Evolutionary conservation across 2,797 vertebrate species (phyloP).

Genomic region (Novumbra hubbsi): DNA sequence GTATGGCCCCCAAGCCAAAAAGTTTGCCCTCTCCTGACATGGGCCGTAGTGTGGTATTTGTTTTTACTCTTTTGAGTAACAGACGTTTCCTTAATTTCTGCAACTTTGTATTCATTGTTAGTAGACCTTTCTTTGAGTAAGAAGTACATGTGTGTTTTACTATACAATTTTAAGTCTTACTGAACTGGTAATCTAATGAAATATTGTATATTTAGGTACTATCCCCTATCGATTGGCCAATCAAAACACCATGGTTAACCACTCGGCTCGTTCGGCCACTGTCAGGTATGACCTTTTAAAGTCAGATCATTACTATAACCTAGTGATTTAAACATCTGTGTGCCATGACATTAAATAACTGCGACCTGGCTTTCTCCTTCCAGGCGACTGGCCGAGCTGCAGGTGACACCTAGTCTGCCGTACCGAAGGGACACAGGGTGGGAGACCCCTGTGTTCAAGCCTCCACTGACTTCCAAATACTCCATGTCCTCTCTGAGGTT

Average conservation of each 20-base stretch:
- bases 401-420: conserved; percentile 41
- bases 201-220: conserved; percentile 46
- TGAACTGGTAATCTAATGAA: not conserved
- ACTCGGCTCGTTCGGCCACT: conserved; percentile 48
- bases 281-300: conserved; percentile 60
- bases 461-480: conserved; percentile 56
- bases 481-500: conserved; percentile 40
- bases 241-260: conserved; percentile 48
- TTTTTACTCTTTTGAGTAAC: too few relatives aligned
- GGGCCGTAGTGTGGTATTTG: too few relatives aligned
- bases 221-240: conserved; percentile 49
- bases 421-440: conserved; percentile 50
- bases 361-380: conserved; percentile 11
- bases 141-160: not conserved
- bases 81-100: too few relatives aligned
- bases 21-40: too few relatives aligned
- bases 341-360: too few relatives aligned
- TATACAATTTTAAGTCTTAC: not conserved
- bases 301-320: not conserved
- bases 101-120: too few relatives aligned
- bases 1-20: too few relatives aligned
- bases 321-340: not conserved
- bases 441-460: conserved; percentile 63
- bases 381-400: conserved; percentile 50
- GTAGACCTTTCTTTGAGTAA: not conserved